Evolutionary conservation across 2,888 invertebrate genomes (phyloP).

Genomic region (Drosophila gaucha): DNA sequence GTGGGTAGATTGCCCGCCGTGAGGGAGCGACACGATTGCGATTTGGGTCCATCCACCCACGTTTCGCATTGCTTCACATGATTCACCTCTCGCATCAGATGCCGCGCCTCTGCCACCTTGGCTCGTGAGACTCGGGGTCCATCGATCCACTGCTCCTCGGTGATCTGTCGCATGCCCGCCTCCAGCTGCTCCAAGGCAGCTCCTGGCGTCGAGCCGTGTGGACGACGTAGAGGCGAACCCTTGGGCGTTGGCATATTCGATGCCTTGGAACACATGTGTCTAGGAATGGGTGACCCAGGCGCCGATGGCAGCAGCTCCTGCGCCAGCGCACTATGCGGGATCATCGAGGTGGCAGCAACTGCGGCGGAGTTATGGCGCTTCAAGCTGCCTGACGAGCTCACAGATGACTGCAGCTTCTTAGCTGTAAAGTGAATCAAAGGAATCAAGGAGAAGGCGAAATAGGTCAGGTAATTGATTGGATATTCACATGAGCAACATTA

Average conservation of each 20-base stretch:
- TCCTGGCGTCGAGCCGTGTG: constrained; percentile 71
- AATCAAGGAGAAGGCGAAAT: too few species aligned
- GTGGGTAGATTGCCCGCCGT: constrained; percentile 83
- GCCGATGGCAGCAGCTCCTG: constrained; percentile 53
- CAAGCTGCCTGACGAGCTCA: constrained; percentile 52
- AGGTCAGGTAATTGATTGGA: background rate
- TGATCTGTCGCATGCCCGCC: constrained; percentile 85
- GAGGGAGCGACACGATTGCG: constrained; percentile 86
- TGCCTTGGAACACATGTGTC: constrained; percentile 81
- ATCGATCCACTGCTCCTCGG: constrained; percentile 98
- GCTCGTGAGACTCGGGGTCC: constrained; percentile 95
- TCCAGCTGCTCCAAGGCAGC: constrained; percentile 69
- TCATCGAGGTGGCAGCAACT: constrained; percentile 14
- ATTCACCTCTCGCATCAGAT: constrained; percentile 91
- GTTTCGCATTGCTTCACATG: constrained; percentile 93
- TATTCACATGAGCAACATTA: background rate
- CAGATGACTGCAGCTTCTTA: constrained; percentile 52
- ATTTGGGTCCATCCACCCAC: constrained; percentile 98
- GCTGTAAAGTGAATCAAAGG: constrained; percentile 14
- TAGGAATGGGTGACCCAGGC: constrained; percentile 63
- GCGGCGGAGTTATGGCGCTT: constrained; percentile 49
- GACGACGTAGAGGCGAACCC: constrained; percentile 85
- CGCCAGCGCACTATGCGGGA: constrained; percentile 20
- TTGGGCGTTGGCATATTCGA: constrained; percentile 86
- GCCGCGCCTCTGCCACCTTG: constrained; percentile 92